Percentiles rank a stretch among this genome's conserved stretches.
Conservation (phyloP, 2,888 invertebrate genomes). For the Drosophila pseudotalamancana region DNA sequence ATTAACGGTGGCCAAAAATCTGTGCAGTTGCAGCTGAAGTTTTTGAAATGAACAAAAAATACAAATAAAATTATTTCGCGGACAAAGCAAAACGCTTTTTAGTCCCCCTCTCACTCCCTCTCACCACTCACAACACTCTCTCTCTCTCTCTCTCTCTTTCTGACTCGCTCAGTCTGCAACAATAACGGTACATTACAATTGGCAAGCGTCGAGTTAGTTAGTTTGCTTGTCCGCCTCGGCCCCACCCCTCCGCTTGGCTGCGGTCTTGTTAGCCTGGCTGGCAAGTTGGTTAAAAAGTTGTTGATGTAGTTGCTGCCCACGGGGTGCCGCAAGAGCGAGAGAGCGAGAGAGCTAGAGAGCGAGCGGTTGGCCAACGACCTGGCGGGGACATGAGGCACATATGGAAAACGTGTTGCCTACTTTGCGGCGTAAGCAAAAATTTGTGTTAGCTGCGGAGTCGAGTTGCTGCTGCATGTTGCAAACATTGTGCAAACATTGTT, state of each 20-base stretch:
- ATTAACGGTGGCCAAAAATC: constrained; percentile 70
- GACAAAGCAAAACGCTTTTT: constrained; percentile 60
- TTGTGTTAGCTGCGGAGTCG: constrained; percentile 10
- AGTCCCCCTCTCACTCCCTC: neutral
- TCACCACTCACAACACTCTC: neutral
- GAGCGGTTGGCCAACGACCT: constrained; percentile 66
- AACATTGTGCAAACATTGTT: constrained; percentile 47
- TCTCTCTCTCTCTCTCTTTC: neutral
- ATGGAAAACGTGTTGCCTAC: constrained; percentile 60
- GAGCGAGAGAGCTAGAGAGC: neutral
- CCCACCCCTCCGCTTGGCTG: constrained; percentile 25
- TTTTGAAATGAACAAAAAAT: constrained; percentile 32
- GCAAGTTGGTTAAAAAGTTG: constrained; percentile 77
- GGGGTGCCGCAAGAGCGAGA: constrained; percentile 1
- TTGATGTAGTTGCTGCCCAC: constrained; percentile 63
- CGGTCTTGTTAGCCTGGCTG: constrained; percentile 70
- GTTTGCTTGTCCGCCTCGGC: constrained; percentile 44
- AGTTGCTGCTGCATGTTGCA: constrained; percentile 11
- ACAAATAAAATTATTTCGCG: constrained; percentile 65
- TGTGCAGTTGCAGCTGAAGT: constrained; percentile 68
- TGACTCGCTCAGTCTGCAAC: constrained; percentile 38
- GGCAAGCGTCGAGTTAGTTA: constrained; percentile 73
- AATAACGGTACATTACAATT: constrained; percentile 72
- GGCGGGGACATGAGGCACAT: constrained; percentile 25
- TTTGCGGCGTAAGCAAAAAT: constrained; percentile 62